phyloP scores from a whole-genome alignment of 2,113 vertebrate genomes.

The Indri indri region DNA sequence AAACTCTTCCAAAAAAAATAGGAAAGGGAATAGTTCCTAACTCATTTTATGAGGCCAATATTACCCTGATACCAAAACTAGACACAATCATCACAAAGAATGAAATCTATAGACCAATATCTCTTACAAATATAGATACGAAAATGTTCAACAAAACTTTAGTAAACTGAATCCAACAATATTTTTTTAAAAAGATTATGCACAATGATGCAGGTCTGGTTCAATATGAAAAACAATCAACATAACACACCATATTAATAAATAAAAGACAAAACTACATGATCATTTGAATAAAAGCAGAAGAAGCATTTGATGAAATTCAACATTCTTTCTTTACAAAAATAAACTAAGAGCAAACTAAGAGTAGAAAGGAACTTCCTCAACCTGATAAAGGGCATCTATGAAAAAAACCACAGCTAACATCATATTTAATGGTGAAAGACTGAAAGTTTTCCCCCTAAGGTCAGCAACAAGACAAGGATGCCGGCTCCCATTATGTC shows the following conservation, averaged over 20 bases:
- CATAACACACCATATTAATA: too few relatives aligned
- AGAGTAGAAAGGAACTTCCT: not conserved
- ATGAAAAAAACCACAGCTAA: too few relatives aligned
- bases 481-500: not conserved
- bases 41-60: not conserved
- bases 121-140: not conserved
- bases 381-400: too few relatives aligned
- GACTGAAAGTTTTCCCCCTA: not conserved
- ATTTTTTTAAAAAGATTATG: not conserved
- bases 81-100: not conserved
- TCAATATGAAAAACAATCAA: not conserved
- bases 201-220: not conserved
- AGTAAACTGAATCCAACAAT: not conserved
- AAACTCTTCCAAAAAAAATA: not conserved
- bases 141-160: not conserved
- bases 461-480: not conserved
- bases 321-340: not conserved
- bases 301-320: not conserved
- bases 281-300: not conserved
- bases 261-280: not conserved
- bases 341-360: not conserved
- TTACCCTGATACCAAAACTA: not conserved
- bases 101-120: not conserved
- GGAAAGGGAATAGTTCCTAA: not conserved
- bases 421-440: too few relatives aligned